These are phyloP conservation scores for Antheraea yamamai DNA, from an alignment of 2,888 invertebrate species.

Conservation along the genomic window DNA sequence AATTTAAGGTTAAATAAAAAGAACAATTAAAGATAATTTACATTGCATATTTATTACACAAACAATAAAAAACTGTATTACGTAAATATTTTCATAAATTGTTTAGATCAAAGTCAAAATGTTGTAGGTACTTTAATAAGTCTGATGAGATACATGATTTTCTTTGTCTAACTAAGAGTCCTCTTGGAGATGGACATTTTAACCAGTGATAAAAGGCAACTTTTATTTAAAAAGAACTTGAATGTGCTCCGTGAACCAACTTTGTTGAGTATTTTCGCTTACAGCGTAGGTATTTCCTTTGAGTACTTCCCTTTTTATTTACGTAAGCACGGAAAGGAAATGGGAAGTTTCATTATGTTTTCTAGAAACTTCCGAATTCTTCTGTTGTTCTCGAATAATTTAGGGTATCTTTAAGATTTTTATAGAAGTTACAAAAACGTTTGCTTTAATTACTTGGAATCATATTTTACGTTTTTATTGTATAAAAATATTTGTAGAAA, in stretches of 20 bases:
- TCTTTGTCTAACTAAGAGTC: constrained; percentile 57
- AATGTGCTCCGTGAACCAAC: constrained; percentile 50
- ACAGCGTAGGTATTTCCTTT: constrained; percentile 50
- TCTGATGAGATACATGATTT: constrained; percentile 42
- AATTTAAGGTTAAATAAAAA: no score
- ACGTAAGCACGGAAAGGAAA: constrained; percentile 59
- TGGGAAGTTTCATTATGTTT: constrained; percentile 51
- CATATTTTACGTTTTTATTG: background rate
- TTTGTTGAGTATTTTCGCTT: constrained; percentile 53
- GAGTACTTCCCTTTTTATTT: constrained; percentile 57
- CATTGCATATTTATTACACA: no score
- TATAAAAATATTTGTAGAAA: background rate
- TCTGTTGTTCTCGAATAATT: constrained; percentile 22
- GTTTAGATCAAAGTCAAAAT: constrained; percentile 13
- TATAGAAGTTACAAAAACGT: constrained; percentile 2
- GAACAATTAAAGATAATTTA: no score
- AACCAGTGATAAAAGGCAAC: constrained; percentile 67
- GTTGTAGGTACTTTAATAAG: constrained; percentile 44
- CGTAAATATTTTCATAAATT: no score
- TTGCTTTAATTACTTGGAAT: background rate
- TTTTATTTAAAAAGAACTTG: constrained; percentile 65
- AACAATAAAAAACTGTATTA: no score
- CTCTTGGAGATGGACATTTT: constrained; percentile 57
- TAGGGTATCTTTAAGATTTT: constrained; percentile 12
- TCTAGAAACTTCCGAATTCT: constrained; percentile 37